Evolutionary conservation across 2,113 vertebrate species (phyloP), one percentile per base, ranked within the genome.

Genomic region (Camelus dromedarius): DNA sequence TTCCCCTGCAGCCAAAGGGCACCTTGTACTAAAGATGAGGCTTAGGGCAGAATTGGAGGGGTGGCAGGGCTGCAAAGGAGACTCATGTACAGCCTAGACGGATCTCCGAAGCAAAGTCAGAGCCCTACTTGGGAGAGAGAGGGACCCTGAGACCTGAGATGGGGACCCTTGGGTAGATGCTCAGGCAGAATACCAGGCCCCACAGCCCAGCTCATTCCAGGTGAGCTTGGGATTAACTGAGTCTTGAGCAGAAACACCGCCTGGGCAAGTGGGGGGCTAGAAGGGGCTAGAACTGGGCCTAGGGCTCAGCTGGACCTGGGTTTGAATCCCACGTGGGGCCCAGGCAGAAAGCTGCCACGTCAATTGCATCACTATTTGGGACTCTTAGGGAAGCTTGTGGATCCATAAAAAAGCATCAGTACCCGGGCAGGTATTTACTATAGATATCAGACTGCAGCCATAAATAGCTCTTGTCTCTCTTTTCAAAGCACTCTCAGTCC

Each of bases 361-460:
- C 60, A 10, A 2, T 28, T 6, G 9, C 58, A 20, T 7, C 11
- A 1, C 7, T 26, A 32, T 3, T 5, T 28, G 62, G 72, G 54
- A 20, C 32, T 2, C 30, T 20, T 16, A 13, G n/a, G 60, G 76
- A 81, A 69, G 42, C 26, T 28, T 22, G 20, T 28, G 54, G 50
- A 52, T 18, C 16, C 58, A 22, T 48, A 62, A 77, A 8, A 11
- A 60, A 14, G 16, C 8, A 7, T 3, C 20, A 28, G 35, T 32
- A 48, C 20, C 38, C 0, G 0, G 15, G n/a, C 7, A 13, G 50
- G 20, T 13, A 10, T 11, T 42, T 30, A 4, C 24, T 0, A 0
- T 20, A 20, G 58, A 28, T 0, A 3, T 0, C 6, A 13, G 60
- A 42, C 18, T 13, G 35, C 18, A 5, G 86, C 64, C 38, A 0